phyloP scores from a whole-genome alignment of 2,888 invertebrate species.

The Latheticus oryzae region DNA sequence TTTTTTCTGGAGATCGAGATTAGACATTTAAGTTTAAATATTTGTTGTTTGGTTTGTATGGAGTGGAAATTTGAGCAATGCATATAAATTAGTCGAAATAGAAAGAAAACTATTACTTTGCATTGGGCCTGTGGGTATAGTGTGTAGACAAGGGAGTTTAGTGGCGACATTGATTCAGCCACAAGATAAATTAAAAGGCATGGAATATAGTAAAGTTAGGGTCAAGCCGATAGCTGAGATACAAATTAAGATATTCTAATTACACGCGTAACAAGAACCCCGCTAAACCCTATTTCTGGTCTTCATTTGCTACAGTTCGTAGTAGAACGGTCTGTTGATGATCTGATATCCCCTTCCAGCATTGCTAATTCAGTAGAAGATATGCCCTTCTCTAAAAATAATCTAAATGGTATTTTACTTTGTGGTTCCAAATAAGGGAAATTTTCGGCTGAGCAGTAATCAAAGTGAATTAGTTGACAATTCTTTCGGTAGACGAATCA shows the following conservation, averaged over 20 bases:
- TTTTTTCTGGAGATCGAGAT: too few relatives aligned
- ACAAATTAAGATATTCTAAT: conserved; percentile 81
- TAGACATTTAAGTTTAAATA: too few relatives aligned
- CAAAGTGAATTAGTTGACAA: conserved; percentile 22
- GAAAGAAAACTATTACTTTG: conserved; percentile 33
- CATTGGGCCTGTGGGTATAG: conserved; percentile 22
- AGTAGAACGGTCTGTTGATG: conserved; percentile 45
- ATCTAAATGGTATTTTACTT: conserved; percentile 26
- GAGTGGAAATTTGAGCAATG: conserved; percentile 8
- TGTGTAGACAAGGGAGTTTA: conserved; percentile 13
- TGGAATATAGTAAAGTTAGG: conserved; percentile 63
- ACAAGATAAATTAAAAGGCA: conserved; percentile 60
- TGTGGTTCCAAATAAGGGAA: conserved; percentile 20
- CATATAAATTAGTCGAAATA: conserved; percentile 34
- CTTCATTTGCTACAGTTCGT: conserved; percentile 54
- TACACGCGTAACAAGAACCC: conserved; percentile 63
- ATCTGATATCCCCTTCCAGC: conserved; percentile 51
- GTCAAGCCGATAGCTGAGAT: conserved; percentile 69
- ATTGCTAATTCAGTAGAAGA: conserved; percentile 47
- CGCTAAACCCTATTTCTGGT: conserved; percentile 51
- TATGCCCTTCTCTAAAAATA: conserved; percentile 40
- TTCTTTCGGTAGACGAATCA: conserved; percentile 30
- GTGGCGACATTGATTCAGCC: conserved; percentile 34
- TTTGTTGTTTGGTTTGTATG: not conserved
- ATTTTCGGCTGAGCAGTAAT: conserved; percentile 26